phyloP scores from a whole-genome alignment of 2,113 vertebrate genomes.

The Corythaixoides concolor region DNA sequence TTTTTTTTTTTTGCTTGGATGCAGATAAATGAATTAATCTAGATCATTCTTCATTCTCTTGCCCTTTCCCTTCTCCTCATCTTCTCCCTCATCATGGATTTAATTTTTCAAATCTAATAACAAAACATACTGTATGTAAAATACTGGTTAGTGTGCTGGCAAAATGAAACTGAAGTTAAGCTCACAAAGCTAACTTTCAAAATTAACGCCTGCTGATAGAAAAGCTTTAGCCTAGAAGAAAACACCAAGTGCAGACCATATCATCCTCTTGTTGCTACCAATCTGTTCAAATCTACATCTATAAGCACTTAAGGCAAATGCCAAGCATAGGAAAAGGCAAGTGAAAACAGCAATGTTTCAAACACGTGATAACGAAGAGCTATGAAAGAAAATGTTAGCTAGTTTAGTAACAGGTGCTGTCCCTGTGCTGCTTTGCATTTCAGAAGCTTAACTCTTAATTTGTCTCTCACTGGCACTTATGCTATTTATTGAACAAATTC shows the following conservation, averaged over 20 bases:
- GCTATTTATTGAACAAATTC: neutral
- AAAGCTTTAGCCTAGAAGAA: slow-evolving; percentile 7
- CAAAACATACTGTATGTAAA: neutral
- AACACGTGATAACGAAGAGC: slow-evolving; percentile 18
- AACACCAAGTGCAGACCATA: slow-evolving; percentile 3
- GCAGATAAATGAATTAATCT: neutral
- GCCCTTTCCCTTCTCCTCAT: neutral
- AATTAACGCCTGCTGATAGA: neutral
- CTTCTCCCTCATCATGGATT: neutral
- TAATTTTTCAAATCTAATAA: neutral
- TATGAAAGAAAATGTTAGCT: slow-evolving; percentile 51
- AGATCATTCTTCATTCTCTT: neutral
- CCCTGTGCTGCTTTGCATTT: slow-evolving; percentile 27
- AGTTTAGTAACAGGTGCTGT: slow-evolving; percentile 58
- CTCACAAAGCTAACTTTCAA: neutral
- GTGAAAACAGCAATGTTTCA: slow-evolving; percentile 47
- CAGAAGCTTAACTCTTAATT: slow-evolving; percentile 44
- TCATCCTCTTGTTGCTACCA: slow-evolving; percentile 45
- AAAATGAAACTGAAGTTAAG: neutral
- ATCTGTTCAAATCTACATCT: slow-evolving; percentile 57
- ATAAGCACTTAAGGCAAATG: slow-evolving; percentile 57
- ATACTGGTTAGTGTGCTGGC: neutral
- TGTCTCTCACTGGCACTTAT: neutral
- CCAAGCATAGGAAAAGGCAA: slow-evolving; percentile 43
- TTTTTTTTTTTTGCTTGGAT: neutral